phyloP scores from a whole-genome alignment of 2,888 invertebrate genomes.

The Drosophila flavopinicola region DNA sequence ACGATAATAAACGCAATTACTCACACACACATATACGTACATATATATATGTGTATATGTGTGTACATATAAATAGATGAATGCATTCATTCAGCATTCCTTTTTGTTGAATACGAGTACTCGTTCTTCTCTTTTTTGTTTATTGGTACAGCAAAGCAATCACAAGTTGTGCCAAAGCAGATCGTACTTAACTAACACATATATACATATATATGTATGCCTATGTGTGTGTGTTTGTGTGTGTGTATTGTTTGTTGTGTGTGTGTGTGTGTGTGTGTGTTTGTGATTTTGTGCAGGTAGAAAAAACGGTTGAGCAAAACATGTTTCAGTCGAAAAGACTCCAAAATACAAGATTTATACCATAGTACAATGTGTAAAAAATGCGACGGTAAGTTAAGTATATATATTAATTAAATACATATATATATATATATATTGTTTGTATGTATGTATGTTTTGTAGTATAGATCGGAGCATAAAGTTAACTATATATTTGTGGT shows the following conservation, averaged over 20 bases:
- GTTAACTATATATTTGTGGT: constrained; percentile 56
- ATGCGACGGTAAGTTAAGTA: constrained; percentile 50
- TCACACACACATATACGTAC: constrained; percentile 23
- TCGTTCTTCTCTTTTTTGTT: constrained; percentile 18
- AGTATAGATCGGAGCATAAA: constrained; percentile 68
- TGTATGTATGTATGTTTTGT: constrained; percentile 19
- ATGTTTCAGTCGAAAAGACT: constrained; percentile 52
- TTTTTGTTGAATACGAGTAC: constrained; percentile 41
- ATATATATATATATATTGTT: constrained; percentile 17
- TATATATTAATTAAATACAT: constrained; percentile 29
- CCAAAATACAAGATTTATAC: constrained; percentile 55
- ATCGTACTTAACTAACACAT: constrained; percentile 30
- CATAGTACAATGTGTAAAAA: constrained; percentile 32
- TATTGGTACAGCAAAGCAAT: constrained; percentile 64
- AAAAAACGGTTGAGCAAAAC: constrained; percentile 51
- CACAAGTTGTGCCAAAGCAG: constrained; percentile 65
- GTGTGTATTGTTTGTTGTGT: constrained; percentile 15
- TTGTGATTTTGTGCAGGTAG: constrained; percentile 39
- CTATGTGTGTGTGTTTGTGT: constrained; percentile 14
- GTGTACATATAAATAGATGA: constrained; percentile 19
- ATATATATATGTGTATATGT: constrained; percentile 12
- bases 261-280: constrained; percentile 16
- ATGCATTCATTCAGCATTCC: constrained; percentile 23
- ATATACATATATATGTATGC: constrained; percentile 16
- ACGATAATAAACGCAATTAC: constrained; percentile 54